These are phyloP conservation scores for Drosophila formosana DNA, from an alignment of 2,888 invertebrate genomes.

Conservation along the genomic window DNA sequence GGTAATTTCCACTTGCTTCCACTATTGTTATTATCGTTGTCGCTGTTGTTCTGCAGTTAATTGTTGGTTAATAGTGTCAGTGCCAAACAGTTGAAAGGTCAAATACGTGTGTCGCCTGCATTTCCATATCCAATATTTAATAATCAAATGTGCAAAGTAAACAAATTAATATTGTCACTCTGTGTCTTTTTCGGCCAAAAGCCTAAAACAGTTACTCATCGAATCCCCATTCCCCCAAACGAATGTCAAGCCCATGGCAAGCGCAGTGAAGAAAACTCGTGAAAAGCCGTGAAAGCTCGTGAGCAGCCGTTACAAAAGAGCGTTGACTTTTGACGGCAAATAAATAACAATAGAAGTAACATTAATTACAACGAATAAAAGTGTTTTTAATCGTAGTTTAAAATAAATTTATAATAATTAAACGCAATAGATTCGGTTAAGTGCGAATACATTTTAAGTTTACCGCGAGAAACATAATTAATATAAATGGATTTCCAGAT, in stretches of 20 bases:
- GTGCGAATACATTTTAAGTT: constrained; percentile 12
- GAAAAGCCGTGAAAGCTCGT: constrained; percentile 11
- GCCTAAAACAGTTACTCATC: constrained; percentile 17
- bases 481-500: constrained; percentile 49
- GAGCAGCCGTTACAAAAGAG: constrained; percentile 7
- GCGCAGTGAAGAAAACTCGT: constrained; percentile 1
- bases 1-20: constrained; percentile 53
- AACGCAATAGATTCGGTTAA: constrained; percentile 8
- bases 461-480: constrained; percentile 34
- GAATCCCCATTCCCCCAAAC: constrained; percentile 3
- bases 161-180: constrained; percentile 5
- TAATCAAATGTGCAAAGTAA: constrained; percentile 19
- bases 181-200: constrained; percentile 19
- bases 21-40: constrained; percentile 16
- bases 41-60: constrained; percentile 17
- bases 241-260: neutral
- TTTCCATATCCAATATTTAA: neutral
- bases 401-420: constrained; percentile 49
- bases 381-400: constrained; percentile 22
- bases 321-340: constrained; percentile 14
- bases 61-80: constrained; percentile 6
- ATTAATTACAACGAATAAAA: neutral
- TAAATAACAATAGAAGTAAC: neutral
- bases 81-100: constrained; percentile 7
- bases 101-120: neutral